phyloP scores from a whole-genome alignment of 1,140 invertebrate species.

The Drosophila truncata region DNA sequence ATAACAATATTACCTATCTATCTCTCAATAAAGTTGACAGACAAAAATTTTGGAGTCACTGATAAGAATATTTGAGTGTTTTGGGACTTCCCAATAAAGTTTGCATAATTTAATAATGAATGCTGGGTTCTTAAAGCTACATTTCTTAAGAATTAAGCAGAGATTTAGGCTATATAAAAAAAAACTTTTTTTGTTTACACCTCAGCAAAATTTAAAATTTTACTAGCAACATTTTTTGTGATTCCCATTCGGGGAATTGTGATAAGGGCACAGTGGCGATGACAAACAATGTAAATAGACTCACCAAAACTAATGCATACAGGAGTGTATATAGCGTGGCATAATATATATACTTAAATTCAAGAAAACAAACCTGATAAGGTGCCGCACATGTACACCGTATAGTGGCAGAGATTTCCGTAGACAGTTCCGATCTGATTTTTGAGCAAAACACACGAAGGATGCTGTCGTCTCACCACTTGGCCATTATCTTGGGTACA shows the following conservation, averaged over 20 bases:
- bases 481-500: constrained; percentile 50
- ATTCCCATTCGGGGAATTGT: constrained; percentile 14
- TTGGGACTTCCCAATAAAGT: too few species aligned
- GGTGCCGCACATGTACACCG: constrained; percentile 3
- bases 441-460: constrained; percentile 22
- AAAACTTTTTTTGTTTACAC: too few species aligned
- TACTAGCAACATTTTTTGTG: background rate
- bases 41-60: too few species aligned
- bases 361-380: constrained; percentile 40
- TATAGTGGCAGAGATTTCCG: background rate
- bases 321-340: background rate
- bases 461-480: constrained; percentile 50
- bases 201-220: too few species aligned
- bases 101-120: too few species aligned
- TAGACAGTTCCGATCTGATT: constrained; percentile 46
- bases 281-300: constrained; percentile 30
- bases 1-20: too few species aligned
- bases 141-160: too few species aligned
- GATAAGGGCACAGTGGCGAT: constrained; percentile 33
- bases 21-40: too few species aligned
- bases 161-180: too few species aligned
- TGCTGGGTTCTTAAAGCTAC: too few species aligned
- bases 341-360: background rate
- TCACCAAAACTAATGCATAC: constrained; percentile 1
- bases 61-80: too few species aligned